Evolutionary conservation across 2,888 invertebrate species (phyloP).

Genomic region (Orchestes rusci): DNA sequence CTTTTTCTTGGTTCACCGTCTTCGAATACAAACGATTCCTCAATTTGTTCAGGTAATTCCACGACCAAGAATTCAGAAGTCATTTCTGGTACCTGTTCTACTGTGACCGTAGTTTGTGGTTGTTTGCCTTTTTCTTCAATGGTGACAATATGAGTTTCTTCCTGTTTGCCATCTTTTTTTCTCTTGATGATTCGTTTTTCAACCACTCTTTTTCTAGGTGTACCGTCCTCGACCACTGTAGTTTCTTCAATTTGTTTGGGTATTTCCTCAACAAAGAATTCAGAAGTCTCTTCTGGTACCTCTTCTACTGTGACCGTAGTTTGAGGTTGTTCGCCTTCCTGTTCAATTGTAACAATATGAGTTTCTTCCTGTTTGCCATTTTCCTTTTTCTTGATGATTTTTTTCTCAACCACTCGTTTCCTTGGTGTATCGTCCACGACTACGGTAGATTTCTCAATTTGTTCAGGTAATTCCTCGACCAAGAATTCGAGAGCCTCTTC

Average conservation of each 20-base stretch:
- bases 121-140: conserved; percentile 40
- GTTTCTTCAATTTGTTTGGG: conserved; percentile 30
- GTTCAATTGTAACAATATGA: conserved; percentile 30
- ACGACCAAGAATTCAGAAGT: conserved; percentile 27
- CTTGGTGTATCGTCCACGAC: conserved; percentile 25
- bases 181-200: conserved; percentile 31
- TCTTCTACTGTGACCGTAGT: conserved; percentile 32
- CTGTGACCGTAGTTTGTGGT: conserved; percentile 34
- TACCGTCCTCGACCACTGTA: conserved; percentile 36
- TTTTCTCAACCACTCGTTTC: conserved; percentile 27
- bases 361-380: conserved; percentile 38
- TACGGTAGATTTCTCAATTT: conserved; percentile 35
- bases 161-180: conserved; percentile 35
- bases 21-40: conserved; percentile 28
- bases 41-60: conserved; percentile 30
- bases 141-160: conserved; percentile 38
- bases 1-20: conserved; percentile 28
- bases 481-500: too few species aligned
- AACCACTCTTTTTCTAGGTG: conserved; percentile 32
- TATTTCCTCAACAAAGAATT: conserved; percentile 32
- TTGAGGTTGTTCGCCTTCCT: conserved; percentile 32
- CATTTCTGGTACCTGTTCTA: conserved; percentile 25
- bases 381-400: conserved; percentile 38
- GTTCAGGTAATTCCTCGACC: conserved; percentile 40
- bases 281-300: conserved; percentile 26